These are phyloP conservation scores for Simalia tracyae DNA, from an alignment of 2,797 vertebrate species.

Conservation along the genomic window DNA sequence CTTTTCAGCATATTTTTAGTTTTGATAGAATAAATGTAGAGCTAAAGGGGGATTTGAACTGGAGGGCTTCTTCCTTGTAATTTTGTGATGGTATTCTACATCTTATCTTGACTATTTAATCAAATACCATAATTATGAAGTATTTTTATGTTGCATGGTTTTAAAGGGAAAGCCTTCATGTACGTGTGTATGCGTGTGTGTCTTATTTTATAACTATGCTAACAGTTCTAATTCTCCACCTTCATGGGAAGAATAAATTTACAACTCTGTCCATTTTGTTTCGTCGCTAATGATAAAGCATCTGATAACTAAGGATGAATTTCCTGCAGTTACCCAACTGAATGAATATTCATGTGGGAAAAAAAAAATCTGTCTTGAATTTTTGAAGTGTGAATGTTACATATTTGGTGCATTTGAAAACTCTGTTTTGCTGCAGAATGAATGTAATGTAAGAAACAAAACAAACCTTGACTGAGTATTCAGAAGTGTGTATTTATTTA, in stretches of 20 bases:
- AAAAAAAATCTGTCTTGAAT: background rate
- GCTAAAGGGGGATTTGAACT: background rate
- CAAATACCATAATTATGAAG: background rate
- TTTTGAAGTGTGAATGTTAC: background rate
- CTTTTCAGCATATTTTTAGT: too few relatives aligned
- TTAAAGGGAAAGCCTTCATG: background rate
- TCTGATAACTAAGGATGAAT: background rate
- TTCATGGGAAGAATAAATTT: background rate
- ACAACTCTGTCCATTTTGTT: background rate
- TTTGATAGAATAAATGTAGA: background rate
- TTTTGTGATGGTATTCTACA: background rate
- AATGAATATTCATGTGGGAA: background rate
- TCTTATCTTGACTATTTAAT: background rate
- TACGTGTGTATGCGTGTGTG: background rate
- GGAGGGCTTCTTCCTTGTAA: background rate
- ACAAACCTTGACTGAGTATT: too few relatives aligned
- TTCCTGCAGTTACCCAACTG: background rate
- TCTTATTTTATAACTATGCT: background rate
- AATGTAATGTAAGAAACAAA: too few relatives aligned
- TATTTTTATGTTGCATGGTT: background rate
- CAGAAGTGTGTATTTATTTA: too few relatives aligned
- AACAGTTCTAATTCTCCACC: background rate
- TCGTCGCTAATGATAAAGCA: background rate
- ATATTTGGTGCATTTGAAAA: background rate
- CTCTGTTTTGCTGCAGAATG: background rate